A percentile compares a stretch with the other conserved stretches of the same genome.
Conservation (phyloP, 1,140 invertebrate genomes). For the Drosophila teissieri region DNA sequence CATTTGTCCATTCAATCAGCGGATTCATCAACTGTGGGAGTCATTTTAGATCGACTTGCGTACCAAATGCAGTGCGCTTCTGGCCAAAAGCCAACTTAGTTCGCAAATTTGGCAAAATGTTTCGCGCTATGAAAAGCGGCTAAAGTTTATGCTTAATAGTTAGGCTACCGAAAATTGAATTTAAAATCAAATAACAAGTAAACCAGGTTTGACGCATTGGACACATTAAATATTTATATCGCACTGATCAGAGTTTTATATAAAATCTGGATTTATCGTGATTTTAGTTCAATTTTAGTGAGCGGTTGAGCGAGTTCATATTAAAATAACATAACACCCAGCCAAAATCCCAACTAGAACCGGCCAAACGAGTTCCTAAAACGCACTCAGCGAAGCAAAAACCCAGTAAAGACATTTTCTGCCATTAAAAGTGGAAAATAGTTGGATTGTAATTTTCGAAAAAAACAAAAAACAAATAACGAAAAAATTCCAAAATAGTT, state of each 20-base stretch:
- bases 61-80: neutral
- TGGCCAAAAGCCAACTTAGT: neutral
- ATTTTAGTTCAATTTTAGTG: constrained; percentile 11
- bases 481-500: neutral
- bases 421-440: constrained; percentile 14
- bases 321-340: constrained; percentile 25
- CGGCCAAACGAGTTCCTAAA: constrained; percentile 35
- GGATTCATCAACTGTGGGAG: constrained; percentile 1
- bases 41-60: neutral
- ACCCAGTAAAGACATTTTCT: constrained; percentile 17
- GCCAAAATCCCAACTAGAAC: constrained; percentile 23
- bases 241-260: neutral
- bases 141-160: neutral
- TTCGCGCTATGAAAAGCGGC: neutral
- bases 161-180: neutral
- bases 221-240: neutral
- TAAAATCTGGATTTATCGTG: constrained; percentile 3
- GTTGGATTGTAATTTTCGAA: constrained; percentile 9
- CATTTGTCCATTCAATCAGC: neutral
- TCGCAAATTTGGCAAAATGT: neutral
- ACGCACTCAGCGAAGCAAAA: constrained; percentile 1
- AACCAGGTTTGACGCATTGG: neutral
- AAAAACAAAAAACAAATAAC: neutral
- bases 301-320: constrained; percentile 4
- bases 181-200: neutral